Base-by-base conservation (phyloP, 2,888 invertebrate species). In the Uropetala carovei region DNA sequence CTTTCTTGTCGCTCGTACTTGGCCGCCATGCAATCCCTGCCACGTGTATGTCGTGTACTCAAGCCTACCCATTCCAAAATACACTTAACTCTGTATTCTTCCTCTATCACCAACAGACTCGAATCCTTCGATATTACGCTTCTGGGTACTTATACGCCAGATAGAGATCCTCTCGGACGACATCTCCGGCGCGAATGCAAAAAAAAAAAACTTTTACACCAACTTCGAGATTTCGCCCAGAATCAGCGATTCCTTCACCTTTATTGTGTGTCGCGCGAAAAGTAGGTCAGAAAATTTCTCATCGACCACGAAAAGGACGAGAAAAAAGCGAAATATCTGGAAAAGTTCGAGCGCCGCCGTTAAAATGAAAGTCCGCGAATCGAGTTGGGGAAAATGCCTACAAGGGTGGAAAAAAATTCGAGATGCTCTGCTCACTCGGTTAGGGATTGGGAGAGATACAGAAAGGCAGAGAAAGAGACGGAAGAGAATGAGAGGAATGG, bases 191-290 rank as follows among this genome's bases (percentile, higher is more conserved):
- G 18, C 68, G 68, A 68, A 18, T 68, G 68, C n/a, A 22, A 68
- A 68, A 68, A 64, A 64, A 64, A 64, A 7, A 68, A 16, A 18
- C 18, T n/a, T n/a, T 9, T 22, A 14, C 14, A 7, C 64, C n/a
- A 16, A 22, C 2, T 18, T 18, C 68, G 68, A 68, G 68, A 68
- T 68, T 68, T n/a, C 18, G 68, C 68, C 68, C 18, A 18, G 68
- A 68, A 68, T 68, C 68, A 68, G 68, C 68, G 18, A n/a, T 68
- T 68, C n/a, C 68, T 68, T n/a, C 68, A 8, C n/a, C 68, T 68
- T 68, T 43, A 43, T 68, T 18, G 68, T 68, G 18, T 64, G 60
- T 64, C 9, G 64, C 64, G 64, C 14, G n/a, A 22, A 43, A 68
- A 68, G 68, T 68, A 68, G 68, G 68, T 8, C 68, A 22, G 22